Percentiles rank a stretch among this genome's conserved stretches.
These are phyloP conservation scores for Drosophila villosipedis DNA, from an alignment of 2,888 invertebrate species.

Conservation along the genomic window DNA sequence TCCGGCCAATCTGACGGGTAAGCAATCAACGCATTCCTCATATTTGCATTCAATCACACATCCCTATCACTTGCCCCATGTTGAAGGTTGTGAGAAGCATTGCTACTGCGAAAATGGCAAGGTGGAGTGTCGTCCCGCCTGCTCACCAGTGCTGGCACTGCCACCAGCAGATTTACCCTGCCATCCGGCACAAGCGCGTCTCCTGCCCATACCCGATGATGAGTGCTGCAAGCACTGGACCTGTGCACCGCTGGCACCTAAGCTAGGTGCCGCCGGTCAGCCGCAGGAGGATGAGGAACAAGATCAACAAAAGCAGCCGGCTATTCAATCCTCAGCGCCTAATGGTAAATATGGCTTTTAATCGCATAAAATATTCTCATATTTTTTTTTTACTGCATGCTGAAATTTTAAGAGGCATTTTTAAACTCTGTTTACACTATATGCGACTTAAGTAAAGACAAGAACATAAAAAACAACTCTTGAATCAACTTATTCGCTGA, in stretches of 20 bases:
- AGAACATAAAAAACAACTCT: neutral
- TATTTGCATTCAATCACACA: slow-evolving; percentile 13
- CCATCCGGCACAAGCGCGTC: slow-evolving; percentile 88
- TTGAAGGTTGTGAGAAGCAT: slow-evolving; percentile 91
- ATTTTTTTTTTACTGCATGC: slow-evolving; percentile 39
- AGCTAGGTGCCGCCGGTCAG: slow-evolving; percentile 34
- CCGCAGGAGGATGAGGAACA: slow-evolving; percentile 32
- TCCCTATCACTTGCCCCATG: neutral
- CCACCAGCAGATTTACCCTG: slow-evolving; percentile 92
- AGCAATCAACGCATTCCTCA: slow-evolving; percentile 35
- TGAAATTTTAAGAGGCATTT: neutral
- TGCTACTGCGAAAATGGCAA: slow-evolving; percentile 96
- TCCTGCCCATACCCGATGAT: slow-evolving; percentile 89
- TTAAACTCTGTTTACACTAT: slow-evolving; percentile 13
- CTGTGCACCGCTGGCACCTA: slow-evolving; percentile 86
- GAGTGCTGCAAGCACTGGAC: slow-evolving; percentile 94
- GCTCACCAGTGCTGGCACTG: slow-evolving; percentile 90
- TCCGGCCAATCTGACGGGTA: slow-evolving; percentile 89
- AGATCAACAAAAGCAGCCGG: slow-evolving; percentile 17
- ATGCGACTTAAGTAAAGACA: neutral
- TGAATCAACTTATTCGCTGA: neutral
- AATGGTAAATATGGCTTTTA: slow-evolving; percentile 76
- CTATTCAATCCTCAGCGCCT: slow-evolving; percentile 17
- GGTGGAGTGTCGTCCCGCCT: slow-evolving; percentile 93
- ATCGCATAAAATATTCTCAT: slow-evolving; percentile 21